Evolutionary conservation across 2,113 vertebrate species (phyloP).

Genomic region (Chamaetylas fuelleborni): DNA sequence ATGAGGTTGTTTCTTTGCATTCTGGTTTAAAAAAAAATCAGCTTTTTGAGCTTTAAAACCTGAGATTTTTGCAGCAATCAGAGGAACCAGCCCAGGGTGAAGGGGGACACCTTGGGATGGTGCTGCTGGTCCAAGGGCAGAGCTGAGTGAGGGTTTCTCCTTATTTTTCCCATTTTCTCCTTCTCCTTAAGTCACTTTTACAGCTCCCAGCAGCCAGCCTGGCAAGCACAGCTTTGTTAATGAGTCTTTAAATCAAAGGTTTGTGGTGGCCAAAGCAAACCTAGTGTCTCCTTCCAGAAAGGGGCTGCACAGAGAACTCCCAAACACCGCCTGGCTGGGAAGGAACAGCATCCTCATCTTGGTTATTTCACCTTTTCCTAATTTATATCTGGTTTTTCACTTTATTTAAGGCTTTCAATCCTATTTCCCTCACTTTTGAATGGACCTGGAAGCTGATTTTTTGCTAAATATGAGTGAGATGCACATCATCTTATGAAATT

Average conservation of each 20-base stretch:
- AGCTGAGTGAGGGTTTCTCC: not conserved
- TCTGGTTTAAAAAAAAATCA: not conserved
- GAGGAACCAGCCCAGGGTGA: not conserved
- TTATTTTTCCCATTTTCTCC: not conserved
- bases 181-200: slow-evolving; percentile 7
- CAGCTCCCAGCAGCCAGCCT: not conserved
- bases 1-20: not conserved
- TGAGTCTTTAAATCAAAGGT: slow-evolving; percentile 12
- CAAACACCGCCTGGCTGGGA: rapidly evolving
- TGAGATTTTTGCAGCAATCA: rapidly evolving
- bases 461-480: not conserved
- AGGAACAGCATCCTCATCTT: not conserved
- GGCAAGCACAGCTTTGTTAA: not conserved
- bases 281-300: not conserved
- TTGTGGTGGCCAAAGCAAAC: not conserved
- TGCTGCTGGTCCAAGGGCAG: not conserved
- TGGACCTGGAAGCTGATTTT: not conserved
- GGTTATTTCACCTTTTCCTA: not conserved
- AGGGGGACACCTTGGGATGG: not conserved
- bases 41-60: not conserved
- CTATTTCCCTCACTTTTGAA: not conserved
- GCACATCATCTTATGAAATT: not conserved
- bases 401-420: not conserved
- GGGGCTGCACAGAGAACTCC: not conserved
- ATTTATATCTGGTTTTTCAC: not conserved